These are phyloP conservation scores for Isoperla grammatica DNA, from an alignment of 2,888 invertebrate species.

Conservation along the genomic window DNA sequence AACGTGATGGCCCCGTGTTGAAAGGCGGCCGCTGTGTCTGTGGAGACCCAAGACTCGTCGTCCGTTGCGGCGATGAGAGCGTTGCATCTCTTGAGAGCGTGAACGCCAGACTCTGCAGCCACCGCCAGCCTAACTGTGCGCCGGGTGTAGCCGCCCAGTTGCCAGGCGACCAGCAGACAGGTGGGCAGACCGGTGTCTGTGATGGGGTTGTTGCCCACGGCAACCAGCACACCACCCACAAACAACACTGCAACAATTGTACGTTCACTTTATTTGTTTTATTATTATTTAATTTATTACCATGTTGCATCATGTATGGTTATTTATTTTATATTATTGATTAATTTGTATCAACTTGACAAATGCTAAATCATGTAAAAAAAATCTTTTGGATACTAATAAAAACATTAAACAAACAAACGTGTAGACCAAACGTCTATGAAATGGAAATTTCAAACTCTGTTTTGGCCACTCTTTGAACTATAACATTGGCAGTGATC, in stretches of 20 bases:
- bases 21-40: neutral
- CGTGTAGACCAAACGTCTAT: too few relatives aligned
- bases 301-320: neutral
- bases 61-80: neutral
- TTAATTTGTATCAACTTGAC: neutral
- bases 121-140: neutral
- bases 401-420: too few relatives aligned
- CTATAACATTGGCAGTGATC: too few relatives aligned
- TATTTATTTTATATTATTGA: neutral
- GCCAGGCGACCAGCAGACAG: conserved; percentile 2
- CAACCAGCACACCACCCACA: conserved; percentile 7
- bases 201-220: neutral
- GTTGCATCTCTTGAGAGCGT: neutral
- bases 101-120: neutral
- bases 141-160: conserved; percentile 6
- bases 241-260: conserved; percentile 1
- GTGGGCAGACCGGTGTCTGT: too few relatives aligned
- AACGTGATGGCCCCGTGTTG: neutral
- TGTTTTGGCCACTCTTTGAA: too few relatives aligned
- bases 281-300: too few relatives aligned
- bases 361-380: too few relatives aligned
- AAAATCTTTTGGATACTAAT: too few relatives aligned
- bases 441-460: too few relatives aligned
- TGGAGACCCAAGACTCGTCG: too few relatives aligned
- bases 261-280: neutral